Conservation (phyloP, 1,140 invertebrate species). For the Rhyzopertha dominica region DNA sequence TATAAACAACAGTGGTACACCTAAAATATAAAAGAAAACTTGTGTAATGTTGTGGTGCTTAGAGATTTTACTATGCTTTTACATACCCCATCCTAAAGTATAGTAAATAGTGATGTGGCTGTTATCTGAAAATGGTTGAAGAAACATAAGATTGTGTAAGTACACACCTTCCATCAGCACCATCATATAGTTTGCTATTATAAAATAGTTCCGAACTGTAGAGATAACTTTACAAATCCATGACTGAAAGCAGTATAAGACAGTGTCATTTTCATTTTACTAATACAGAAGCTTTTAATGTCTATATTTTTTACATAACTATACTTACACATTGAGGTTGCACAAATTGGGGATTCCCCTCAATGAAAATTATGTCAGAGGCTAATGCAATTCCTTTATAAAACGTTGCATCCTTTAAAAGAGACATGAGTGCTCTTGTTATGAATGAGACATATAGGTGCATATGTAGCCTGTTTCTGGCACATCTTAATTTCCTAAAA, state of each 20-base stretch:
- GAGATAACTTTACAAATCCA: conserved; percentile 66
- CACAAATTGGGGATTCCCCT: conserved; percentile 28
- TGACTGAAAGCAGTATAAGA: too few relatives aligned
- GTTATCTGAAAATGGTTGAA: conserved; percentile 64
- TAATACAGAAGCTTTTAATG: too few relatives aligned
- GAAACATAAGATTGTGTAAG: conserved; percentile 68
- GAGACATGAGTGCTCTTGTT: conserved; percentile 53
- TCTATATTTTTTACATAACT: too few relatives aligned
- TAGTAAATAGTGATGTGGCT: conserved; percentile 61
- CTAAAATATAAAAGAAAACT: conserved; percentile 32
- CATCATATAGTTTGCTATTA: conserved; percentile 72
- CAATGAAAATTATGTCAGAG: conserved; percentile 25
- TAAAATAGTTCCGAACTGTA: conserved; percentile 63
- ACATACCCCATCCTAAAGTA: conserved; percentile 68
- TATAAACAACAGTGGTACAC: conserved; percentile 53
- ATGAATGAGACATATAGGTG: conserved; percentile 65
- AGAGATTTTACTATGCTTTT: conserved; percentile 5
- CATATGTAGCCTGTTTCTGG: conserved; percentile 60
- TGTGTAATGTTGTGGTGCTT: too few relatives aligned
- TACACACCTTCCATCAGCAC: conserved; percentile 76
- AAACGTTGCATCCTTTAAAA: conserved; percentile 55
- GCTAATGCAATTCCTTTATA: conserved; percentile 51
- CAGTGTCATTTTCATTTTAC: too few relatives aligned
- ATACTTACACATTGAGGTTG: conserved; percentile 54
- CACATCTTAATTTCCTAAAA: conserved; percentile 58